Conservation (phyloP, 2,113 vertebrate genomes). For the Eurystomus gularis region DNA sequence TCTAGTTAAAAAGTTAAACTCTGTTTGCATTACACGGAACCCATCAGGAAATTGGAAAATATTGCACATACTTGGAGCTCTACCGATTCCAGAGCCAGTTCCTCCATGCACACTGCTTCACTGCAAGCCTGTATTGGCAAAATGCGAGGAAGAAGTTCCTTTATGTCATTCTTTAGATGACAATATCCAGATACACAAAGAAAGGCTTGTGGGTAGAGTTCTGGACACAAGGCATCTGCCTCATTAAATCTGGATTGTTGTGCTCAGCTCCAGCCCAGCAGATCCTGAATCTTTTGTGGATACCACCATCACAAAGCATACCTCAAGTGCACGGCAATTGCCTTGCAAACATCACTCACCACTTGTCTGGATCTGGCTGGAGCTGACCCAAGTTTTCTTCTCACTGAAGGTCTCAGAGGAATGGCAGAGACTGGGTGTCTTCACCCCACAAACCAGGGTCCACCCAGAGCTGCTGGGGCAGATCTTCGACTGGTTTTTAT, state of each 20-base stretch:
- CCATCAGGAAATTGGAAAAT: background rate
- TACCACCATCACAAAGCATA: fast-evolving
- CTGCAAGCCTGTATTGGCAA: background rate
- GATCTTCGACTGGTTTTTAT: background rate
- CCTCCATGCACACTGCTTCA: fast-evolving
- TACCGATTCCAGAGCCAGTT: background rate
- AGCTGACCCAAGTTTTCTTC: background rate
- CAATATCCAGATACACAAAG: background rate
- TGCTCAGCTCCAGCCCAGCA: background rate
- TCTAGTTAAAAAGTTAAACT: background rate
- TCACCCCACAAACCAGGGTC: background rate
- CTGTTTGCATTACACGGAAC: background rate
- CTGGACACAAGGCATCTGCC: background rate
- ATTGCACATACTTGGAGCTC: background rate
- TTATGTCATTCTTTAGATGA: background rate
- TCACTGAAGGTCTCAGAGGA: background rate
- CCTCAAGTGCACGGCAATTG: background rate
- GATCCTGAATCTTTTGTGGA: background rate
- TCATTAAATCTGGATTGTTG: background rate
- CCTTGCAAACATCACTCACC: background rate
- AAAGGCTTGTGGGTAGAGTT: background rate
- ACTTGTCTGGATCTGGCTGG: background rate
- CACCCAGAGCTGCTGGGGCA: background rate
- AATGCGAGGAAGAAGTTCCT: background rate
- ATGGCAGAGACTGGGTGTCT: background rate